Base-by-base conservation (phyloP, 1,140 invertebrate species). In the silkworm (Bombyx mori) region DNA sequence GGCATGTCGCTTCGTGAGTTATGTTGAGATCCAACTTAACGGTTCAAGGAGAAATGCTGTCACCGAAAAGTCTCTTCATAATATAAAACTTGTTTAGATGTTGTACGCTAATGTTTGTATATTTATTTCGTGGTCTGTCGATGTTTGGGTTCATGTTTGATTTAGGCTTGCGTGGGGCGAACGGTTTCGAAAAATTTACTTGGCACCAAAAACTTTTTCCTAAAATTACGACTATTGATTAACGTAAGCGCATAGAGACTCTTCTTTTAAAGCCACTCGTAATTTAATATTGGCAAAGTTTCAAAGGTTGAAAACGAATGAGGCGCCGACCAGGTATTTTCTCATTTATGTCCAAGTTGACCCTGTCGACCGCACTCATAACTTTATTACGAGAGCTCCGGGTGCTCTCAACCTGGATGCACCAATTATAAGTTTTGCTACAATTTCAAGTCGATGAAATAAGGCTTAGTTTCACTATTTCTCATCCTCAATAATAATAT, bases 381-480 rank as follows among this genome's bases (percentile, higher is more conserved):
- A 50, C 49, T 54, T 18, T 62, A 55, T 63, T 61, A 62, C 56
- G 57, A 60, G 52, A 52, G 44, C 46, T 57, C 52, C 47, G 57
- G 52, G 53, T 58, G 60, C 52, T 64, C 55, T 66, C 62, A 58
- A 58, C 60, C 63, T 61, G 61, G 60, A 67, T 64, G 68, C 62
- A 57, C 61, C 71, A 68, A 68, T 75, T 77, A 71, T 71, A 77
- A 73, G 63, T 71, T 77, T 77, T 59, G 54, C 54, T 51, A 45
- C 60, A 57, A 26, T 46, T 22, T 56, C 8, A 22, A 44, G 53
- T n/a, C 43, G 42, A 53, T 44, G 44, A 54, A 54, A n/a, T 10
- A 45, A 54, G 43, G 44, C 44, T 22, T 10, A 54, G 10, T 54
- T 51, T 51, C n/a, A 26, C 42, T 42, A 42, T 35, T 35, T 35